A percentile compares a stretch with the other conserved stretches of the same genome.
Evolutionary conservation across 2,797 vertebrate species (phyloP).

Genomic region (Helicolenus hilgendorfi): DNA sequence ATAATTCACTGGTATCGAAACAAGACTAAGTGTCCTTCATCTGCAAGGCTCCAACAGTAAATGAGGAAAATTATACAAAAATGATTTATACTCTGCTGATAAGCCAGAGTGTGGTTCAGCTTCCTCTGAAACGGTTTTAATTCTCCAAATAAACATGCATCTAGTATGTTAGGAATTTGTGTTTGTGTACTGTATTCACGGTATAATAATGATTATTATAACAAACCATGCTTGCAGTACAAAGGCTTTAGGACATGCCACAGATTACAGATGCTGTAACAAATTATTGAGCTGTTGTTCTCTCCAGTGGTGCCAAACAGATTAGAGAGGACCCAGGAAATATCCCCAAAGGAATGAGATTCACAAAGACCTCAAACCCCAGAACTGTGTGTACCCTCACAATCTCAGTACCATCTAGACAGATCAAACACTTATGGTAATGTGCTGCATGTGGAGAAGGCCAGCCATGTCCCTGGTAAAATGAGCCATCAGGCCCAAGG

Average conservation of each 20-base stretch:
- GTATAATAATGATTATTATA: neutral
- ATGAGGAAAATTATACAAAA: constrained; percentile 60
- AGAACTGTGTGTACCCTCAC: neutral
- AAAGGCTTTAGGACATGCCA: neutral
- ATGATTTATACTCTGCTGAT: constrained; percentile 63
- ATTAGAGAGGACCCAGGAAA: neutral
- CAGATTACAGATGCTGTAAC: neutral
- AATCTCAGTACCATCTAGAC: neutral
- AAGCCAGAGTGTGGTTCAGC: constrained; percentile 19
- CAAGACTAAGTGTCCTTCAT: constrained; percentile 85
- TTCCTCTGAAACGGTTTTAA: constrained; percentile 12
- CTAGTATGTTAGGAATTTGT: neutral
- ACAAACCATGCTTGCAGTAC: neutral
- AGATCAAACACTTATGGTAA: neutral
- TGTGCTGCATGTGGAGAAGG: neutral
- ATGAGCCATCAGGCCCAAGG: constrained; percentile 7
- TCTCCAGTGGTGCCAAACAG: neutral
- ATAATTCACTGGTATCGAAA: constrained; percentile 90
- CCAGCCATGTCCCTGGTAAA: constrained; percentile 25
- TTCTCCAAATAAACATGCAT: constrained; percentile 8
- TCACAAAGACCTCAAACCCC: neutral
- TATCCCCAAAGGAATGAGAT: neutral
- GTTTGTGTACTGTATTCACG: neutral
- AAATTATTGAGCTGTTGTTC: neutral
- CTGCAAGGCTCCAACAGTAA: constrained; percentile 64